Percentiles rank a stretch among this genome's conserved stretches.
These are phyloP conservation scores for Reticulitermes speratus DNA, from an alignment of 1,140 invertebrate genomes.

Conservation along the genomic window DNA sequence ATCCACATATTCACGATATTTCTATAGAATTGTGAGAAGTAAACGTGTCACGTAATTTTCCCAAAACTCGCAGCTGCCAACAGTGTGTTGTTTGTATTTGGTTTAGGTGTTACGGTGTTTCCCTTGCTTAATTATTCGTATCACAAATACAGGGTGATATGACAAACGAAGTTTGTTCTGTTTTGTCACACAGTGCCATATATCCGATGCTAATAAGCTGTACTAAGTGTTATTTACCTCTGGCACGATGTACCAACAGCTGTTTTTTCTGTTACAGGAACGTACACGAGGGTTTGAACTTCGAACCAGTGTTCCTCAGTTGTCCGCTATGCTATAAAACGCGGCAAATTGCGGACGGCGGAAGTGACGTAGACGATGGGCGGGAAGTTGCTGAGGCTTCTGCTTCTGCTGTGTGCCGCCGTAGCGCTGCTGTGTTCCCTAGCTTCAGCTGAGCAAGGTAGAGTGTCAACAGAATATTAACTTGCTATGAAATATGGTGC, in stretches of 20 bases:
- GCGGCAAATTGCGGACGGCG: background rate
- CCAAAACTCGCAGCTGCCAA: no score
- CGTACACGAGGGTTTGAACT: background rate
- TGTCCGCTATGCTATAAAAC: conserved; percentile 9
- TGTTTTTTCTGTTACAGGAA: background rate
- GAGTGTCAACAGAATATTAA: background rate
- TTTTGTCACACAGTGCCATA: no score
- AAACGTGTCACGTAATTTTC: no score
- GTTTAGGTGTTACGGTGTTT: no score
- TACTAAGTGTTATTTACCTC: no score
- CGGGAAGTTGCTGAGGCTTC: conserved; percentile 9
- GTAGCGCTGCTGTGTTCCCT: conserved; percentile 1
- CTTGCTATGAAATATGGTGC: background rate
- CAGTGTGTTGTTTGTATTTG: no score
- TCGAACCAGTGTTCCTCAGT: background rate
- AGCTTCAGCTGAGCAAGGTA: conserved; percentile 22
- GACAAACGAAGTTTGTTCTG: no score
- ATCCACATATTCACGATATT: no score
- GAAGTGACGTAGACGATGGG: conserved; percentile 25
- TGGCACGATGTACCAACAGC: background rate
- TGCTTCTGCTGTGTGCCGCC: conserved; percentile 20
- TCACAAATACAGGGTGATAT: no score
- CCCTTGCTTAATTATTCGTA: no score
- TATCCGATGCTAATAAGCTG: no score
- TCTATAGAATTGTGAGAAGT: no score